Evolutionary conservation across 2,113 vertebrate genomes (phyloP).

Genomic region (Macheiramphus alcinus): DNA sequence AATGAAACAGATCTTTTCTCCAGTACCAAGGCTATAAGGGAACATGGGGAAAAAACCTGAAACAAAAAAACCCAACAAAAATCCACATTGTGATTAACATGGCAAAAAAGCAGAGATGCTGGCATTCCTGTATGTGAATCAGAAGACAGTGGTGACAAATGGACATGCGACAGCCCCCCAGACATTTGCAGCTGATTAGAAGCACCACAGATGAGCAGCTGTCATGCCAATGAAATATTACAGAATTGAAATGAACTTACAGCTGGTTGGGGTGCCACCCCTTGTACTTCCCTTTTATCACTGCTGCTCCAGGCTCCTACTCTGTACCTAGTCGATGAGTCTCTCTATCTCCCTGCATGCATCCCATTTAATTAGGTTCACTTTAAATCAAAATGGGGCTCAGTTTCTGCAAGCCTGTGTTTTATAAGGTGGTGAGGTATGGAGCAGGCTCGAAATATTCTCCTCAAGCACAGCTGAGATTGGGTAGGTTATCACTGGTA

Average conservation of each 20-base stretch:
- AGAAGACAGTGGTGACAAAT: constrained; percentile 2
- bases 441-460: background rate
- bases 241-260: constrained; percentile 22
- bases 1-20: background rate
- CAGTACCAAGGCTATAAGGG: background rate
- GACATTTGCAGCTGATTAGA: constrained; percentile 26
- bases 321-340: background rate
- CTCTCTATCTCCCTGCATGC: background rate
- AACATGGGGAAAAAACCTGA: background rate
- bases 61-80: background rate
- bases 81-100: background rate
- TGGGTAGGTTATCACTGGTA: background rate
- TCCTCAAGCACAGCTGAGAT: background rate
- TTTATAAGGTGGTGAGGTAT: background rate
- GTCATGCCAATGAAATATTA: background rate
- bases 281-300: constrained; percentile 20
- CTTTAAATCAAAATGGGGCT: background rate
- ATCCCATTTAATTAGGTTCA: constrained; percentile 15
- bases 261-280: constrained; percentile 1
- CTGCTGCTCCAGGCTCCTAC: background rate
- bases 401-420: background rate
- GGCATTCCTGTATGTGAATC: background rate
- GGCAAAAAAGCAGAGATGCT: background rate
- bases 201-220: background rate
- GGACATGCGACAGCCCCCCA: background rate